Base-by-base conservation (phyloP, 2,888 invertebrate species). In the Clistopyga incitator region DNA sequence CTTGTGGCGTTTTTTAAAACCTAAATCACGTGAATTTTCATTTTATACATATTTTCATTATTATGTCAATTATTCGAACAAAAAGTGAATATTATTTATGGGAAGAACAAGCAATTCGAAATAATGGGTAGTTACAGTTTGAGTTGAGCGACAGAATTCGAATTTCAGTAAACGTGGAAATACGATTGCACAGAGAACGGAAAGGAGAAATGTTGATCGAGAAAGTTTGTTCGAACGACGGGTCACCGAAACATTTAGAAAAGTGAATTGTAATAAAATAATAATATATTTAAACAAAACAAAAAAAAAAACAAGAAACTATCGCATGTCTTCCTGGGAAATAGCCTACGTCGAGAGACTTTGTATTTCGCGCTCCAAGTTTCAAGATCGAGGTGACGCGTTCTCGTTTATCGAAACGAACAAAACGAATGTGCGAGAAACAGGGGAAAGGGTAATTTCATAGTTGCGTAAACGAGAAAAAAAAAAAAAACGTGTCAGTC, bases 311-410 rank as follows among this genome's bases (percentile, higher is more conserved):
- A 88, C 86, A 87, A 87, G 85, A 88, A 90, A 88, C 86, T 88
- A 89, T 90, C 89, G 89, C 87, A 89, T 88, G 90, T 90, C 90
- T 90, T 89, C 90, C 90, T 88, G 87, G 86, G 88, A 88, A 84
- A 87, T 88, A 88, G 86, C 87, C 87, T 88, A 85, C 84, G 84
- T 84, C 84, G 83, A 85, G 82, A 86, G 88, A 88, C 86, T 88
- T 78, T 82, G 64, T 38, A 64, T 87, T 87, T 87, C 86, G 83
- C 84, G 80, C 78, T 86, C 84, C 85, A 81, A 81, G 59, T 84
- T 81, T 83, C 77, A 76, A 74, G 84, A 52, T 81, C 79, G 79
- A 81, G 84, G 72, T 72, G 65, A 65, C 42, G 61, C 54, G 56
- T 38, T 56, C 3, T 20, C 45, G 47, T 61, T 74, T 59, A 34